These are phyloP conservation scores for Resseliella maxima DNA, from an alignment of 2,888 invertebrate species.

Conservation along the genomic window DNA sequence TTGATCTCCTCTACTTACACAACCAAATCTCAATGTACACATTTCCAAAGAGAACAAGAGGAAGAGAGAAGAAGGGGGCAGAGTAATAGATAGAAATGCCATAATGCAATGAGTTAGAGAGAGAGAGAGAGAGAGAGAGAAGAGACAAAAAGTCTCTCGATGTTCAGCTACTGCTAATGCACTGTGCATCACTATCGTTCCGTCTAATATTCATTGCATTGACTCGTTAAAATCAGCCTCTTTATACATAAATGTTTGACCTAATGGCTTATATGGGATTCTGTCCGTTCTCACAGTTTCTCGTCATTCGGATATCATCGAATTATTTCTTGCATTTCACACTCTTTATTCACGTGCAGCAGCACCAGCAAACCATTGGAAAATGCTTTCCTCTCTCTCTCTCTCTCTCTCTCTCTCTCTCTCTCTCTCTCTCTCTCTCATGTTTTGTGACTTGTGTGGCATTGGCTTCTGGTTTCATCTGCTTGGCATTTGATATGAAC, in stretches of 20 bases:
- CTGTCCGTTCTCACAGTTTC: background rate
- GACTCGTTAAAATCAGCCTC: background rate
- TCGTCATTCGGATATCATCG: background rate
- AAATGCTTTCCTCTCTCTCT: no score
- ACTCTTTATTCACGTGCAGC: background rate
- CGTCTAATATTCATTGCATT: conserved; percentile 8
- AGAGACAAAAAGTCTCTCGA: no score
- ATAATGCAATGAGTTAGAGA: background rate
- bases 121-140: background rate
- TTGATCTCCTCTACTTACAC: conserved; percentile 4
- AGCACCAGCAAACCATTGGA: background rate
- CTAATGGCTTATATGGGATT: conserved; percentile 44
- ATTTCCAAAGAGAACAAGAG: background rate
- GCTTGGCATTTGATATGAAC: background rate
- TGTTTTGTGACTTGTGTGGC: background rate
- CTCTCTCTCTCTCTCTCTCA: background rate
- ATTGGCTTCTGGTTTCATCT: background rate
- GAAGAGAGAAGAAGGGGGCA: no score
- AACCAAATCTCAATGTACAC: conserved; percentile 31
- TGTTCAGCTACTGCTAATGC: background rate
- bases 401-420: no score
- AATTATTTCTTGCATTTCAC: background rate
- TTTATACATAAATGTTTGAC: conserved; percentile 39
- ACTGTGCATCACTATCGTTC: background rate
- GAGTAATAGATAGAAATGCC: background rate